A percentile compares a stretch with the other conserved stretches of the same genome.
phyloP scores from a whole-genome alignment of 92 coral and sea anemone species.

The Paramuricea clavata region DNA sequence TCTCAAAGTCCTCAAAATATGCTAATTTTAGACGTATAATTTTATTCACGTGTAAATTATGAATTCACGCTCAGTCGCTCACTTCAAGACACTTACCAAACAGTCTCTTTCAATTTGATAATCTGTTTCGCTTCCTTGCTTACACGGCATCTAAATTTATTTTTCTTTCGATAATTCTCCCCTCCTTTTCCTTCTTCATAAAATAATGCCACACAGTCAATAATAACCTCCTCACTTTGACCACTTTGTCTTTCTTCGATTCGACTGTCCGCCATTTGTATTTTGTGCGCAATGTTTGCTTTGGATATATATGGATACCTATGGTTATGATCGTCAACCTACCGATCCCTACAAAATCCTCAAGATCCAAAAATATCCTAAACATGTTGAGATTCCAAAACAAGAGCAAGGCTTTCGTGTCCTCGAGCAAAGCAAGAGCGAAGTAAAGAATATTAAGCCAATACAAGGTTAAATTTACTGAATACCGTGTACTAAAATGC shows the following conservation, averaged over 20 bases:
- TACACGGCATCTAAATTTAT: slow-evolving; percentile 53
- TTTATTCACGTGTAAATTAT: neutral
- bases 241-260: neutral
- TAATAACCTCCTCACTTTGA: slow-evolving; percentile 37
- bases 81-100: slow-evolving; percentile 49
- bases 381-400: too few relatives aligned
- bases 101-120: slow-evolving; percentile 40
- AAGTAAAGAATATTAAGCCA: neutral
- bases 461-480: neutral
- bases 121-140: slow-evolving; percentile 33
- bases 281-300: neutral
- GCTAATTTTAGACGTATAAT: neutral
- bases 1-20: neutral
- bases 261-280: slow-evolving; percentile 2
- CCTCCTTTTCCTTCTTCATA: slow-evolving; percentile 68
- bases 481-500: slow-evolving; percentile 4
- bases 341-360: too few relatives aligned
- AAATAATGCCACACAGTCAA: slow-evolving; percentile 48
- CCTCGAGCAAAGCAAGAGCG: neutral
- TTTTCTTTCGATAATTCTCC: slow-evolving; percentile 59
- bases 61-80: neutral
- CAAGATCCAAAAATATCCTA: too few relatives aligned
- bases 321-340: too few relatives aligned
- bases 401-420: too few relatives aligned
- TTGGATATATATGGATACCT: neutral